Evolutionary conservation across 2,113 vertebrate genomes (phyloP), one percentile per base, ranked within the genome.

Genomic region (Morphnarchus princeps): DNA sequence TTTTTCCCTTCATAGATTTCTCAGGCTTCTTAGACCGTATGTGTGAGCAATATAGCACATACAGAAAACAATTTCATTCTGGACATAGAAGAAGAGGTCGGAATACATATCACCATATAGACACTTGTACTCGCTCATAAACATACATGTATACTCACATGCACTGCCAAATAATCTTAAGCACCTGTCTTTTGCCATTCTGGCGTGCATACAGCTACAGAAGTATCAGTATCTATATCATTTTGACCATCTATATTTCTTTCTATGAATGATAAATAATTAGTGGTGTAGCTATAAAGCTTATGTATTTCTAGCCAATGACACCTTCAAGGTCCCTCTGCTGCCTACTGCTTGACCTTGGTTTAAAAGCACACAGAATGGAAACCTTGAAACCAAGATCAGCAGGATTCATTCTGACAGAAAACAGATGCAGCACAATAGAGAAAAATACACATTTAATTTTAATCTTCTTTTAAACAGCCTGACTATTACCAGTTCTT

Each of bases 301-400:
- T 98, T 98, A 98, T 98, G 98, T 97, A 99, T 99, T 98, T 98
- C 98, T 97, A 98, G 98, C 98, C 98, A 99, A 98, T 98, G 98
- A 99, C 98, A 97, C 95, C 96, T 98, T 98, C 99, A 99, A 99
- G 99, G 99, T 98, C 98, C 94, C 98, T 98, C 90, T 97, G 93
- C 98, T 98, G 98, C 98, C 97, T 98, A 95, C 97, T 65, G 70
- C 95, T 97, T 99, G 98, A 99, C 99, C 99, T 99, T 99, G 98
- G 94, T 98, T 98, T 98, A 98, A 98, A 98, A 98, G 95, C 98
- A 97, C 97, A 98, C 97, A 96, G 96, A 98, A 98, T 95, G 96
- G 97, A 98, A 98, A 97, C 98, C 98, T 98, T 99, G 98, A 98
- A 98, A 97, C 95, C 94, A 97, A 97, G 97, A 98, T 98, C 98